These are phyloP conservation scores for Pachyrhynchus sulphureomaculatus DNA, from an alignment of 1,140 invertebrate species.

Conservation along the genomic window DNA sequence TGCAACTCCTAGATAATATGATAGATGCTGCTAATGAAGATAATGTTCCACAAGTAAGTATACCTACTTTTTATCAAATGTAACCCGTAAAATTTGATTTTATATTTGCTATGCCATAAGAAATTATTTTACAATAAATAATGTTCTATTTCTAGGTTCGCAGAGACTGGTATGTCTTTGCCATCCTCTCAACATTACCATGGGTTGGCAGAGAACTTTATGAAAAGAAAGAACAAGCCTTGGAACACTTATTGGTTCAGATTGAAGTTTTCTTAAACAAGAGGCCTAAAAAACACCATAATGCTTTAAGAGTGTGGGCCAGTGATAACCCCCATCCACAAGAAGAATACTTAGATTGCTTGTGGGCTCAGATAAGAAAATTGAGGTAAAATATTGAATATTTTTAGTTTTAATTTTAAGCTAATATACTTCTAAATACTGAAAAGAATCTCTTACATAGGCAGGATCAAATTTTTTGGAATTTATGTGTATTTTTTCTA, in stretches of 20 bases:
- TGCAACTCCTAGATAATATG: conserved; percentile 91
- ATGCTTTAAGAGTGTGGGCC: conserved; percentile 90
- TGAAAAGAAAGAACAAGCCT: conserved; percentile 93
- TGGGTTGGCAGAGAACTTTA: conserved; percentile 96
- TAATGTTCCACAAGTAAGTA: conserved; percentile 74
- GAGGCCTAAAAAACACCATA: conserved; percentile 87
- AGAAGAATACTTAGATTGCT: conserved; percentile 97
- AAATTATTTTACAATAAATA: no score
- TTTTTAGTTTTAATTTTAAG: background rate
- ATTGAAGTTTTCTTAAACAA: conserved; percentile 96
- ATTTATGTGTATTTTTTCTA: background rate
- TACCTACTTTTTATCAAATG: no score
- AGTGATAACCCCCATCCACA: conserved; percentile 91
- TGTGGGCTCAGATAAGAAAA: conserved; percentile 95
- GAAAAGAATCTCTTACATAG: no score
- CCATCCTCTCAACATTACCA: conserved; percentile 90
- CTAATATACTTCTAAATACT: no score
- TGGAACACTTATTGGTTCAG: conserved; percentile 88
- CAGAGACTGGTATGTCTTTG: conserved; percentile 95
- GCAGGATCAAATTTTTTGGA: no score
- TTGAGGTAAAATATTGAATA: conserved; percentile 79
- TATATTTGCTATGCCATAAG: background rate
- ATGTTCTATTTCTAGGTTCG: conserved; percentile 61
- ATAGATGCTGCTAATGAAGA: conserved; percentile 94
- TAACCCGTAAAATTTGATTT: no score